Conservation (phyloP, 30 jellyfish, hydroid and myxozoan species). For the Clytia hemisphaerica region DNA sequence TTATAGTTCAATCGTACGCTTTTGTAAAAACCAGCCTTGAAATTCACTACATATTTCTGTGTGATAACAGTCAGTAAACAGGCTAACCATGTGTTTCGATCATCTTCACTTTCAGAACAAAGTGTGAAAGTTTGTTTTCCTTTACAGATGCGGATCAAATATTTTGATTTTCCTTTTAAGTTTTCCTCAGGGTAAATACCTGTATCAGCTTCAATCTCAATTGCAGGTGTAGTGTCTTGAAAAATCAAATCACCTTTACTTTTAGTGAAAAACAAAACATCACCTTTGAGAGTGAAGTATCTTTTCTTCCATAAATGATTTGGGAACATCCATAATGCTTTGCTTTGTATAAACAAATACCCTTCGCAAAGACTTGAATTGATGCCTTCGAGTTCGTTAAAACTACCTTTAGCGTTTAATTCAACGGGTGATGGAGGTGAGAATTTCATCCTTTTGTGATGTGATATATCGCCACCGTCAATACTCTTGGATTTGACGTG, state of each 20-base stretch:
- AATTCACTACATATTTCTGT: neutral
- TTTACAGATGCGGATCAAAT: constrained; percentile 9
- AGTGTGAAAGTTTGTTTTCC: constrained; percentile 20
- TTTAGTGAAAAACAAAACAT: constrained; percentile 20
- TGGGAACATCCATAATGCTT: constrained; percentile 17
- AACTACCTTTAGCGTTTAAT: neutral
- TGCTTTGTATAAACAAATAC: constrained; percentile 20
- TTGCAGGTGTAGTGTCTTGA: constrained; percentile 15
- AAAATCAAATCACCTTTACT: constrained; percentile 29
- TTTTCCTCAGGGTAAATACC: constrained; percentile 35
- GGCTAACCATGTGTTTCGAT: constrained; percentile 35
- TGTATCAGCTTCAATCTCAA: constrained; percentile 27
- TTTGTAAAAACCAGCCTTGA: constrained; percentile 9
- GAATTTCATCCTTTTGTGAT: too few relatives aligned
- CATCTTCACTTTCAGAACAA: constrained; percentile 14
- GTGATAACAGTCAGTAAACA: constrained; percentile 26
- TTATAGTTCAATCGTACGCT: neutral
- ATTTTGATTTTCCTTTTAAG: neutral
- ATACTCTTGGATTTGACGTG: too few relatives aligned
- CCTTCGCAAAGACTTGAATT: constrained; percentile 20
- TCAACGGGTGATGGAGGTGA: too few relatives aligned
- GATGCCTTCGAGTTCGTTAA: constrained; percentile 35
- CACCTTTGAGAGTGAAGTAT: constrained; percentile 18
- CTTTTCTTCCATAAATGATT: constrained; percentile 11
- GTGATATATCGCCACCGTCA: too few relatives aligned